Conservation (phyloP, 1,140 invertebrate genomes). For the Glossosoma conforme region DNA sequence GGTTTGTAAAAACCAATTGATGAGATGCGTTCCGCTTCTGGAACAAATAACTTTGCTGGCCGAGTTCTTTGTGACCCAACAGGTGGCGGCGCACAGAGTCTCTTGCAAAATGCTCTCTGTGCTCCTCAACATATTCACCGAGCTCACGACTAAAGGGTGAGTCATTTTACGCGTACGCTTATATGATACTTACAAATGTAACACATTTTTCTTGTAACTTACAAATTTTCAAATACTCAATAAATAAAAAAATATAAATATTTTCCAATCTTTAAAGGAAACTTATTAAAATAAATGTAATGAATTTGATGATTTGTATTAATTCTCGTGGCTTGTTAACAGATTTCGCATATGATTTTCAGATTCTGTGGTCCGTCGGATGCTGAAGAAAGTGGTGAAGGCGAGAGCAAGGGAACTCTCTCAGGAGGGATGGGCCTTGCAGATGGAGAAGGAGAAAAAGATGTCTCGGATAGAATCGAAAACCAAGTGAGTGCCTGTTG, state of each 20-base stretch:
- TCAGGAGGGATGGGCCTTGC: slow-evolving; percentile 78
- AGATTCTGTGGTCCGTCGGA: slow-evolving; percentile 93
- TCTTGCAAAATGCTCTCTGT: slow-evolving; percentile 80
- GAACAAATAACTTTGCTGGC: slow-evolving; percentile 70
- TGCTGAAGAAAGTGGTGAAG: slow-evolving; percentile 61
- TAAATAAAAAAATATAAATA: neutral
- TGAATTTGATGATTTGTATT: no score
- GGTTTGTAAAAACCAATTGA: slow-evolving; percentile 33
- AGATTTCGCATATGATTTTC: no score
- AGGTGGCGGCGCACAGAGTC: slow-evolving; percentile 68
- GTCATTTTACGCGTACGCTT: no score
- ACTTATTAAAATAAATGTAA: no score
- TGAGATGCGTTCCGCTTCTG: slow-evolving; percentile 62
- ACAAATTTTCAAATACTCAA: no score
- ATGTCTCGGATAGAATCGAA: slow-evolving; percentile 92
- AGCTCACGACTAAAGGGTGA: slow-evolving; percentile 71
- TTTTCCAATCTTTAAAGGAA: no score
- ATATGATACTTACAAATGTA: no score
- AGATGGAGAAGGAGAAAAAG: slow-evolving; percentile 89
- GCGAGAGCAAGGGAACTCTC: slow-evolving; percentile 55
- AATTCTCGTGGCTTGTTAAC: no score
- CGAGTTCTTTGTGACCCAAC: slow-evolving; percentile 73
- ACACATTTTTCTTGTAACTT: no score
- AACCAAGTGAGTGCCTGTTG: slow-evolving; percentile 51
- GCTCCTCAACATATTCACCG: slow-evolving; percentile 78